These are phyloP conservation scores for Paramisgurnus dabryanus DNA, from an alignment of 2,113 vertebrate genomes.

Conservation along the genomic window DNA sequence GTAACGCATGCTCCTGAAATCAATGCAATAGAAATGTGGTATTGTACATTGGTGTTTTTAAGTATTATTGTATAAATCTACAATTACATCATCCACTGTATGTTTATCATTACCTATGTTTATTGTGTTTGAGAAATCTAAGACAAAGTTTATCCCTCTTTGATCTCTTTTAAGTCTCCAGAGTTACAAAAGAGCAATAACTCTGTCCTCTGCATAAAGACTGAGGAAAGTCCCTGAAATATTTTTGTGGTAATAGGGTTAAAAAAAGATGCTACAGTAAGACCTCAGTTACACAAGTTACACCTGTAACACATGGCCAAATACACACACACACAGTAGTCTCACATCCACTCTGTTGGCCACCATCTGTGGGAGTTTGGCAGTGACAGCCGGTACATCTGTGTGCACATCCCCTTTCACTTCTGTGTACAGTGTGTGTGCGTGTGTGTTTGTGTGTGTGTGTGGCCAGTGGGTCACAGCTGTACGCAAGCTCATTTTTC, in stretches of 20 bases:
- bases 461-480: constrained; percentile 47
- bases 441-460: constrained; percentile 43
- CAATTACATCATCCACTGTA: too few relatives aligned
- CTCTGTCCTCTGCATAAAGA: background rate
- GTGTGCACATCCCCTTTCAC: constrained; percentile 78
- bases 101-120: too few relatives aligned
- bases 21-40: too few relatives aligned
- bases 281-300: constrained; percentile 51
- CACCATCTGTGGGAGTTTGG: constrained; percentile 77
- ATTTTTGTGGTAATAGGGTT: constrained; percentile 38
- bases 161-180: too few relatives aligned
- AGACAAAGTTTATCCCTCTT: too few relatives aligned
- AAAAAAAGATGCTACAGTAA: constrained; percentile 34
- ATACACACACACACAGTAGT: constrained; percentile 58
- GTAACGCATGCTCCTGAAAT: too few relatives aligned
- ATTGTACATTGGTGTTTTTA: too few relatives aligned
- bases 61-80: too few relatives aligned
- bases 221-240: constrained; percentile 58
- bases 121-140: too few relatives aligned
- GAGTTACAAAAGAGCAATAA: background rate
- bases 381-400: constrained; percentile 70
- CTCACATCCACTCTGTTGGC: constrained; percentile 76
- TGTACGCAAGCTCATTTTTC: constrained; percentile 29
- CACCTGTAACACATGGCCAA: constrained; percentile 53
- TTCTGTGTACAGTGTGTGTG: constrained; percentile 66